Base-by-base conservation (phyloP, 2,113 vertebrate genomes). In the Bubo scandiacus region DNA sequence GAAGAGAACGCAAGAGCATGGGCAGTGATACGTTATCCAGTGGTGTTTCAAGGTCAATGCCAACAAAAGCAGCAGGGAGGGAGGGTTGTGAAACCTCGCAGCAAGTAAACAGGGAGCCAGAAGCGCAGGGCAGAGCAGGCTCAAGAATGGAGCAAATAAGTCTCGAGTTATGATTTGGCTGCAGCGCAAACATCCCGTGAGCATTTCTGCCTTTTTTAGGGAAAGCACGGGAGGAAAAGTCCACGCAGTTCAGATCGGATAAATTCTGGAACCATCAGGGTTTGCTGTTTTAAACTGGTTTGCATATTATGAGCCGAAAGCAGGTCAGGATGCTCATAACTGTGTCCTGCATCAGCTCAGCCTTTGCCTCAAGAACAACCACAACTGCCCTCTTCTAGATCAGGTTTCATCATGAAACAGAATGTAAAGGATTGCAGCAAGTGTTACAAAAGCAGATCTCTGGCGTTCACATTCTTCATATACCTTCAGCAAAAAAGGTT, bases 1-100 rank as follows among this genome's bases (percentile, higher is more conserved):
- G 2, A 20, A 8, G 55, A n/a, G 51, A 18, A 36, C 4, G 0
- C 14, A 0, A 15, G 42, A 47, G n/a, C 38, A 4, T 0, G 3
- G 59, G 55, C 6, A 4, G 10, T 1, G 61, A 10, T 19, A 4
- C 3, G 4, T 71, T 27, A 20, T 0, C 18, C 36, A 4, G n/a
- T 2, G 38, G 27, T 8, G 72, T 11, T 15, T 36, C 23, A 20
- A 70, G 86, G 61, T 36, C 81, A 30, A 4, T 0, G 3, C 11
- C 40, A 21, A n/a, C n/a, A 12, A 23, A 23, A 29, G 55, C 2
- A 18, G 34, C 14, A 1, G 63, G 0, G 59, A 92, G 13, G 49
- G 61, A 66, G 45, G 54, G 61, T 40, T 61, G 23, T 4, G 78
- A 57, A 70, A 87, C 29, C 11, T 16, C 0, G 10, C 54, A 27